phyloP scores from a whole-genome alignment of 2,113 vertebrate genomes.

The Tupaia tana region DNA sequence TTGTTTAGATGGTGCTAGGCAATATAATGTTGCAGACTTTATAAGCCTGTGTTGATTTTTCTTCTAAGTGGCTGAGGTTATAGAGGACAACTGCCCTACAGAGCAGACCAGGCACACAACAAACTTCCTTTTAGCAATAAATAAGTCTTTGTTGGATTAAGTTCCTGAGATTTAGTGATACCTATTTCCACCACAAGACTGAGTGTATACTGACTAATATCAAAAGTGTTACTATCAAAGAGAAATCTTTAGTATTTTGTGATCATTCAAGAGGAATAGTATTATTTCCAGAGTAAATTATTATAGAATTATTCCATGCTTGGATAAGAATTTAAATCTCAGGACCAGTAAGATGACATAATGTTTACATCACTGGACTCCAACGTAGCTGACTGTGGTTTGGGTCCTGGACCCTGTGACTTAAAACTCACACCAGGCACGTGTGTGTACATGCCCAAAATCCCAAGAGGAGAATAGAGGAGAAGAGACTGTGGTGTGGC shows the following conservation, averaged over 20 bases:
- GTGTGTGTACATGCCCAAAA: no score
- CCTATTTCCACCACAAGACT: background rate
- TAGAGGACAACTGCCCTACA: background rate
- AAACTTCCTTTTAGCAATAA: background rate
- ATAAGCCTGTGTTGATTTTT: background rate
- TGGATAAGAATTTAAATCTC: background rate
- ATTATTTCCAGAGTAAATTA: background rate
- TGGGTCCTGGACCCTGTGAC: no score
- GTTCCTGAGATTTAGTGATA: background rate
- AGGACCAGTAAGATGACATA: no score
- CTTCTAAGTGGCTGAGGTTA: background rate
- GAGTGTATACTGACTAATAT: background rate
- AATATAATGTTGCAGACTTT: background rate
- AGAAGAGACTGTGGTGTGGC: no score
- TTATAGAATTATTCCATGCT: background rate
- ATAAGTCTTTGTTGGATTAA: background rate
- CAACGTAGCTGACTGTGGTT: no score
- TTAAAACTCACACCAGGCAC: no score
- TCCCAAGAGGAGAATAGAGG: no score
- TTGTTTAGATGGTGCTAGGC: background rate
- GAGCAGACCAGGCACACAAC: background rate
- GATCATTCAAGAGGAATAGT: background rate
- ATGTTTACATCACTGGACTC: no score
- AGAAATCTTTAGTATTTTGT: background rate
- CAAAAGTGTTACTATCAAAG: background rate